Evolutionary conservation across 2,888 invertebrate species (phyloP), one percentile per base, ranked within the genome.

Genomic region (Hydraecia micacea): DNA sequence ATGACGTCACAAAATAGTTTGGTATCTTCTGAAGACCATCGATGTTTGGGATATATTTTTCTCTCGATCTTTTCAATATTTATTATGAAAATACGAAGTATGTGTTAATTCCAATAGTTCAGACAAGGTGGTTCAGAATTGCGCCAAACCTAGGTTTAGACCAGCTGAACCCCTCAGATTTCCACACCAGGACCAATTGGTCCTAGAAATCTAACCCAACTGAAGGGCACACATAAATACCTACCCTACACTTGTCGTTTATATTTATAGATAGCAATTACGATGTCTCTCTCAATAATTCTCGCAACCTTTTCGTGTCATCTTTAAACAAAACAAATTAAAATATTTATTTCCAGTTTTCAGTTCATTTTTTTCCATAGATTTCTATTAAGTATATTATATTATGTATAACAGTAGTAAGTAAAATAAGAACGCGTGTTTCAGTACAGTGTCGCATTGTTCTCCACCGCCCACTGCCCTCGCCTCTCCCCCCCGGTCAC

Each of bases 391-490:
- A 7, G 15, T 21, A n/a, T 63, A 46, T 46, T 46, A 62, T 77
- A 18, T 36, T 5, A 58, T 21, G 5, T 42, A 71, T 25, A 49
- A 80, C 15, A 62, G 21, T 60, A 39, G 21, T 58, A 36, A 32
- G 8, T n/a, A 62, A 32, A 78, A 36, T 63, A 63, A 42, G 21
- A 72, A 78, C n/a, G 78, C 75, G 73, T 84, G 86, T 67, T 84
- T 58, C 39, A 79, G 58, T 73, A 62, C 36, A 77, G 73, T 86
- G 85, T 86, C 87, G 85, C 85, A 84, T 77, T 80, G 75, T 69
- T 71, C 76, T 66, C 83, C 83, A 70, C 83, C 67, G 18, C 84
- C 86, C 70, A 58, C 66, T 55, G n/a, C 67, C 78, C 58, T 28
- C 39, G 8, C 28, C 28, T 7, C 70, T 25, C 2, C 49, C 49